These are phyloP conservation scores for Eonycteris spelaea DNA, from an alignment of 2,113 vertebrate species.

Conservation along the genomic window DNA sequence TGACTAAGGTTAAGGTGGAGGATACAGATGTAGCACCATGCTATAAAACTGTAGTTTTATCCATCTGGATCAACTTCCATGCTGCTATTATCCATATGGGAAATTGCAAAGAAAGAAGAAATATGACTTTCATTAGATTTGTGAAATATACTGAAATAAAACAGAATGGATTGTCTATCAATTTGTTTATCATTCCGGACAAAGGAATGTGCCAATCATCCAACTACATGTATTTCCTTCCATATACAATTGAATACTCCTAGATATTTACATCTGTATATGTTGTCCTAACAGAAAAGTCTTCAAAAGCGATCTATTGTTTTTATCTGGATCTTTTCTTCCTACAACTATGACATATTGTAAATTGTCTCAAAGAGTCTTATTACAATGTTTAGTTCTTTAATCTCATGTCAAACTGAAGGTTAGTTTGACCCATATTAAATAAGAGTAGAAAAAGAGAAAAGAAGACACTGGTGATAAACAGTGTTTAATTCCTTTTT, in stretches of 20 bases:
- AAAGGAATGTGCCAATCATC: slow-evolving; percentile 53
- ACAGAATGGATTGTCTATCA: slow-evolving; percentile 36
- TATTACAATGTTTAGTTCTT: slow-evolving; percentile 68
- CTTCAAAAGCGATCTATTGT: slow-evolving; percentile 21
- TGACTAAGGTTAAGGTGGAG: not conserved
- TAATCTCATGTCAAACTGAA: slow-evolving; percentile 73
- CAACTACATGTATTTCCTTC: not conserved
- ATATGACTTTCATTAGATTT: slow-evolving; percentile 39
- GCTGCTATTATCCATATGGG: not conserved
- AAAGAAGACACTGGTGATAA: slow-evolving; percentile 74
- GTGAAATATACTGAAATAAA: slow-evolving; percentile 9
- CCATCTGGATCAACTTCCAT: not conserved
- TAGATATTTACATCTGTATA: slow-evolving; percentile 27
- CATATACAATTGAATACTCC: not conserved
- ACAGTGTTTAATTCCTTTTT: slow-evolving; percentile 79
- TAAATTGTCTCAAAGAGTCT: slow-evolving; percentile 35
- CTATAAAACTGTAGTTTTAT: not conserved
- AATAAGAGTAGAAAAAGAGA: slow-evolving; percentile 61
- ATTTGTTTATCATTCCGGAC: slow-evolving; percentile 42
- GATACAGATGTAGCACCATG: not conserved
- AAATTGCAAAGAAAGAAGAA: slow-evolving; percentile 47
- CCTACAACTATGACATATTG: slow-evolving; percentile 23
- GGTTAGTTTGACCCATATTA: slow-evolving; percentile 74
- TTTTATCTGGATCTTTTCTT: slow-evolving; percentile 50
- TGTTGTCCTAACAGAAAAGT: not conserved